Conservation (phyloP, 2,888 invertebrate species). For the Drosophila tripunctata region DNA sequence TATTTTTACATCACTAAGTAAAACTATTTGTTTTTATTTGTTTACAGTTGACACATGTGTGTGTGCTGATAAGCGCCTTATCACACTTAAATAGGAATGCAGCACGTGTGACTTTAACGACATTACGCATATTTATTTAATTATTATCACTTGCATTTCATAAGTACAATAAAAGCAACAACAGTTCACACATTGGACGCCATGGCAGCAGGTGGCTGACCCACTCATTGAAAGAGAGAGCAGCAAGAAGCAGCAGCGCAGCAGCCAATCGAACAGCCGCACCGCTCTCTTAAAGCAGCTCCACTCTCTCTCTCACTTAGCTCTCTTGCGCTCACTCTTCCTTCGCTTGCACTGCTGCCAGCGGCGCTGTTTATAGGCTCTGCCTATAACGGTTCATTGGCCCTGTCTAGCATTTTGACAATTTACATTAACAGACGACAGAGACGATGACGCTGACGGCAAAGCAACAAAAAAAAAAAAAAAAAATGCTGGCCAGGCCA, state of each 20-base stretch:
- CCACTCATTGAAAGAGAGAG: slow-evolving; percentile 32
- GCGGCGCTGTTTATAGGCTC: slow-evolving; percentile 1
- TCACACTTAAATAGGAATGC: slow-evolving; percentile 15
- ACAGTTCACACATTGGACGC: slow-evolving; percentile 7
- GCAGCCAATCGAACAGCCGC: slow-evolving; percentile 53
- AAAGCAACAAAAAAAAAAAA: not conserved
- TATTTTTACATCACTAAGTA: too few species aligned
- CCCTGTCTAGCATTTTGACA: slow-evolving; percentile 40
- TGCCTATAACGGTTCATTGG: slow-evolving; percentile 45
- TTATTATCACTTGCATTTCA: slow-evolving; percentile 14
- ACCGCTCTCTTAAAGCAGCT: too few species aligned
- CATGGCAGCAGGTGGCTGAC: slow-evolving; percentile 57
- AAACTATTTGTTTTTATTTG: slow-evolving; percentile 9
- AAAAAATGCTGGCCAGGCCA: slow-evolving; percentile 14
- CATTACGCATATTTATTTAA: too few species aligned
- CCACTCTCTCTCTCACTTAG: too few species aligned
- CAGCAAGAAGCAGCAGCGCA: slow-evolving; percentile 19
- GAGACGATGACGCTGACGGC: too few species aligned
- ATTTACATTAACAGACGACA: too few species aligned
- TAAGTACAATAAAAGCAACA: slow-evolving; percentile 31
- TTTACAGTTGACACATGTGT: slow-evolving; percentile 10
- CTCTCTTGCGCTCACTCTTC: not conserved
- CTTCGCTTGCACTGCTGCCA: too few species aligned
- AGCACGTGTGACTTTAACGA: slow-evolving; percentile 50
- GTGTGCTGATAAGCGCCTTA: slow-evolving; percentile 42